These are phyloP conservation scores for Rhabdophis nuchalis DNA, from an alignment of 2,797 vertebrate species.

Conservation along the genomic window DNA sequence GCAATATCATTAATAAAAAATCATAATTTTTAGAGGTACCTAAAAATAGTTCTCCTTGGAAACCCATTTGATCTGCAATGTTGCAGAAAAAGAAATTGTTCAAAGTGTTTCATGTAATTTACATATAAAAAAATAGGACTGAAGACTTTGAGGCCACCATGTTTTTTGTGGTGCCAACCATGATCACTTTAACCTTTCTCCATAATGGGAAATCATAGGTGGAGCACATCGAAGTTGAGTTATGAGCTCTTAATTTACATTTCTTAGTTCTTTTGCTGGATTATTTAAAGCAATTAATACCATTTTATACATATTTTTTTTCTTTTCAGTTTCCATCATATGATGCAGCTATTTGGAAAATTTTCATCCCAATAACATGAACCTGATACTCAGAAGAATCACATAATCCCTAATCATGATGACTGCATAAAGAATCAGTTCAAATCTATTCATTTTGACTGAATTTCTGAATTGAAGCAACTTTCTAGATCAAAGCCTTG, in stretches of 20 bases:
- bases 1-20: neutral
- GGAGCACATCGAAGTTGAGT: neutral
- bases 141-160: neutral
- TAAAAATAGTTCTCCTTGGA: neutral
- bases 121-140: neutral
- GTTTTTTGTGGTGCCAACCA: neutral
- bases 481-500: neutral
- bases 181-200: neutral
- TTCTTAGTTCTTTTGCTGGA: neutral
- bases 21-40: neutral
- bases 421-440: neutral
- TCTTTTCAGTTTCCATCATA: neutral
- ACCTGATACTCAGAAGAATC: neutral
- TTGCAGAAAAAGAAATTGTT: neutral
- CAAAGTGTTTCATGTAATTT: neutral
- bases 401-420: neutral
- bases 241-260: neutral
- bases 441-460: neutral
- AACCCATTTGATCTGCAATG: neutral
- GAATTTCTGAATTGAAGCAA: neutral
- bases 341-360: neutral
- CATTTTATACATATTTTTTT: neutral
- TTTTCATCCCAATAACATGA: neutral
- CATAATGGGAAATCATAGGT: neutral
- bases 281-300: neutral